phyloP scores from a whole-genome alignment of 2,888 invertebrate species.

The Diadegma fenestrale region DNA sequence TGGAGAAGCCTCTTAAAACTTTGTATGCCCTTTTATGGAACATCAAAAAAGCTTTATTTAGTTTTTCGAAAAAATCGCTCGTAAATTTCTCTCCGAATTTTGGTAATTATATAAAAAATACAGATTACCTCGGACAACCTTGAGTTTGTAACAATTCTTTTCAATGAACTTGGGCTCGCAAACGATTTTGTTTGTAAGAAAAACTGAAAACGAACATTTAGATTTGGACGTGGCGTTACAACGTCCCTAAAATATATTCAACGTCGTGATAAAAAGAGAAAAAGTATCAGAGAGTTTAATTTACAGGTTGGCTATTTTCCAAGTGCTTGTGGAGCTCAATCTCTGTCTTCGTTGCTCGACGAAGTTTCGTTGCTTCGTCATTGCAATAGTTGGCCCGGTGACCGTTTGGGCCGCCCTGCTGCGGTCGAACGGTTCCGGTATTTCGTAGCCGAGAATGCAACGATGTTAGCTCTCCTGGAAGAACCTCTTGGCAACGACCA shows the following conservation, averaged over 20 bases:
- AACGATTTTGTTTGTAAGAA: no score
- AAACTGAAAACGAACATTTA: no score
- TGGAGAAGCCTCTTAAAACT: no score
- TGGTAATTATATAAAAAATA: no score
- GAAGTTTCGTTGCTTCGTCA: conserved; percentile 93
- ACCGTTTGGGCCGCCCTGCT: conserved; percentile 86
- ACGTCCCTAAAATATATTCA: not conserved
- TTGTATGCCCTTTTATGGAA: no score
- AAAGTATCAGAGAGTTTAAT: not conserved
- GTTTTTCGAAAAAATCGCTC: no score
- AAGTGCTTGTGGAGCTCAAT: conserved; percentile 93
- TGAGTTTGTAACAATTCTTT: no score
- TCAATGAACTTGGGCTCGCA: no score
- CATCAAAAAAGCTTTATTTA: no score
- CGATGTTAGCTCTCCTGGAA: conserved; percentile 95
- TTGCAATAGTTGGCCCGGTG: conserved; percentile 88
- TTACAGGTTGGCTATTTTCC: conserved; percentile 92
- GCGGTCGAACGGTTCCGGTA: conserved; percentile 92
- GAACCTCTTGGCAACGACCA: conserved; percentile 96
- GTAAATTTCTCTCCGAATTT: no score
- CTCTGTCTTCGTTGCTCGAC: conserved; percentile 94
- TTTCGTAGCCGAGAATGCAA: conserved; percentile 96
- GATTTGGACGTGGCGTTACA: no score
- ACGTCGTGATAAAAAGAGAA: not conserved
- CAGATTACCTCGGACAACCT: no score